Evolutionary conservation across 2,888 invertebrate genomes (phyloP).

Genomic region (Mellilla xanthometata): DNA sequence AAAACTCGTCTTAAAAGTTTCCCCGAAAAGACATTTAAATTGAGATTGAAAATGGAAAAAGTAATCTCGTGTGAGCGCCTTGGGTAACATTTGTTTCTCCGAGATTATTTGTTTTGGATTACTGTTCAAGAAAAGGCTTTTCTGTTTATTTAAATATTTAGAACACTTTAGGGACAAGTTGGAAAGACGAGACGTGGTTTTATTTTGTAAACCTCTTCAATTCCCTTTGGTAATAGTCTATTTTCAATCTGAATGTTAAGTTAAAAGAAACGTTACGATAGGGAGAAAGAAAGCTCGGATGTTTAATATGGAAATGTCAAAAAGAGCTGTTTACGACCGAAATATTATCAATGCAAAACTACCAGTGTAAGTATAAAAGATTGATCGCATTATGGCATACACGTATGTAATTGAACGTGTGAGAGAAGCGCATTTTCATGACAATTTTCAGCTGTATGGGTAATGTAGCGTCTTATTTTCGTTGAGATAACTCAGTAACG

Average conservation of each 20-base stretch:
- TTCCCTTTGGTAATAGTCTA: background rate
- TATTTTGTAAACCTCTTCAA: background rate
- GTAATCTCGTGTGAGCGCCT: conserved; percentile 25
- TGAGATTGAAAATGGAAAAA: conserved; percentile 23
- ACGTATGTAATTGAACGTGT: too few species aligned
- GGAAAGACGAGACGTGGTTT: conserved; percentile 1
- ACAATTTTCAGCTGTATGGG: too few species aligned
- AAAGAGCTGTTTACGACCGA: too few species aligned
- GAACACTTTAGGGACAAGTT: conserved; percentile 5
- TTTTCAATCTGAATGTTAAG: background rate
- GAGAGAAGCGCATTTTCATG: too few species aligned
- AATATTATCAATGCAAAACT: too few species aligned
- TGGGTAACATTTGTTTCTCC: conserved; percentile 22
- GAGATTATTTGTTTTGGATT: conserved; percentile 17
- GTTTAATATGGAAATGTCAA: too few species aligned
- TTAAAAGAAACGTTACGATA: too few species aligned
- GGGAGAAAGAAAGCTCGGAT: too few species aligned
- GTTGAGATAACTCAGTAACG: too few species aligned
- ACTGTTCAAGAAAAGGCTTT: conserved; percentile 13
- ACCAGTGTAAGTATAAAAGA: too few species aligned
- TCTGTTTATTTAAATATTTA: conserved; percentile 11
- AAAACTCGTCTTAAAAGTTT: conserved; percentile 14
- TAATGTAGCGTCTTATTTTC: too few species aligned
- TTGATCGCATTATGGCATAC: too few species aligned
- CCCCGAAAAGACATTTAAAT: conserved; percentile 22